Percentiles rank a stretch among this genome's conserved stretches.
Evolutionary conservation across 2,888 invertebrate genomes (phyloP).

Genomic region (Thera obeliscata): DNA sequence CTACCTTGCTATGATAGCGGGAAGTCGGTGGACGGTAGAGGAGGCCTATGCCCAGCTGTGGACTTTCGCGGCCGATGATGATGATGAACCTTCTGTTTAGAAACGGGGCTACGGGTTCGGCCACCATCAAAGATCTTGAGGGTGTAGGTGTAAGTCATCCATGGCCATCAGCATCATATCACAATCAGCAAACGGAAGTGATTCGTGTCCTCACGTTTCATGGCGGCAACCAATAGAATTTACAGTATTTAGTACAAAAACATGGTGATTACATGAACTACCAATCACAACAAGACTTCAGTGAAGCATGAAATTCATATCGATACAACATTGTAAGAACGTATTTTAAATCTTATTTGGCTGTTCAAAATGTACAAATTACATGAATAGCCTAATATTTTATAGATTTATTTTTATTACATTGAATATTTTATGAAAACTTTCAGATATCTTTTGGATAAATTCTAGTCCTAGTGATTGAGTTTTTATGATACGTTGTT

Average conservation of each 20-base stretch:
- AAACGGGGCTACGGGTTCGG: too few species aligned
- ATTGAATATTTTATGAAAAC: background rate
- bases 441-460: background rate
- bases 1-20: too few species aligned
- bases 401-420: background rate
- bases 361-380: background rate
- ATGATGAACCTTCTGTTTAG: too few species aligned
- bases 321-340: constrained; percentile 60
- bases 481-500: constrained; percentile 47
- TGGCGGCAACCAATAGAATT: constrained; percentile 74
- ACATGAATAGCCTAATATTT: background rate
- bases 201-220: constrained; percentile 75
- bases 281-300: constrained; percentile 71
- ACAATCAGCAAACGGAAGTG: constrained; percentile 61
- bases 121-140: constrained; percentile 2
- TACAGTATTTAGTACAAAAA: constrained; percentile 61
- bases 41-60: too few species aligned
- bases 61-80: too few species aligned
- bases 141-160: too few species aligned
- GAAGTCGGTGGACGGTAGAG: too few species aligned
- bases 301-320: constrained; percentile 69
- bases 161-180: background rate
- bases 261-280: constrained; percentile 63
- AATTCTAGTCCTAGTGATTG: background rate
- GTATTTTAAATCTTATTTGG: constrained; percentile 33